Evolutionary conservation across 2,113 vertebrate genomes (phyloP), one percentile per base, ranked within the genome.

Genomic region (Saguinus imperator): DNA sequence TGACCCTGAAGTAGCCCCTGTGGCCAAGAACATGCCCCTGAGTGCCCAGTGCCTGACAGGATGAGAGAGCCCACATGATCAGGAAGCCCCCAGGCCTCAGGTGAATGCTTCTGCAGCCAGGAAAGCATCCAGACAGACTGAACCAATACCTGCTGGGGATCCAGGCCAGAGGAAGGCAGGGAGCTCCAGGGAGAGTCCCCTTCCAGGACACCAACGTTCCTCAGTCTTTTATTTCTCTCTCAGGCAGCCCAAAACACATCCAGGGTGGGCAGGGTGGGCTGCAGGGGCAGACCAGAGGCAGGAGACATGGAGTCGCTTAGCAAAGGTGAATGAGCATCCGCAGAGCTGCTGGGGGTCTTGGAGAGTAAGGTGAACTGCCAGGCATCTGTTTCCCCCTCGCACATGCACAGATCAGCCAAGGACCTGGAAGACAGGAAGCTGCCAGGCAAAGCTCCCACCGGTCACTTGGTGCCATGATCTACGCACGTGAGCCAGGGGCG

Each of bases 1-100:
- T 55, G 97, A 94, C 94, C 94, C 88, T 80, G 85, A 80, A 97
- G 87, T 1, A 32, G 43, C 91, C 86, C 48, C 16, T 1, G 0
- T 50, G 66, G 95, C 66, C 35, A 82, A 86, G 89, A 93, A 50
- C 12, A 48, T 84, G 32, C 58, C 58, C 57, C 94, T 61, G 50
- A 10, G 43, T 48, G 45, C 76, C 21, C 64, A 92, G 25, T 57
- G 4, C 45, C 64, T 11, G 8, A 8, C 64, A 58, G 52, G 27
- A 40, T 6, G 1, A 17, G 29, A 58, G 79, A 16, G 6, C 23
- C 64, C 81, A 52, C 1, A 32, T 70, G 52, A 35, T 61, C 64
- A 75, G 27, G 55, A 76, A 83, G 80, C 43, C 7, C 11, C 18
- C 40, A 11, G 29, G 4, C 27, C 8, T 1, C 32, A 70, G 18